Base-by-base conservation (phyloP, 1,140 invertebrate genomes). In the Drosophila prosaltans region DNA sequence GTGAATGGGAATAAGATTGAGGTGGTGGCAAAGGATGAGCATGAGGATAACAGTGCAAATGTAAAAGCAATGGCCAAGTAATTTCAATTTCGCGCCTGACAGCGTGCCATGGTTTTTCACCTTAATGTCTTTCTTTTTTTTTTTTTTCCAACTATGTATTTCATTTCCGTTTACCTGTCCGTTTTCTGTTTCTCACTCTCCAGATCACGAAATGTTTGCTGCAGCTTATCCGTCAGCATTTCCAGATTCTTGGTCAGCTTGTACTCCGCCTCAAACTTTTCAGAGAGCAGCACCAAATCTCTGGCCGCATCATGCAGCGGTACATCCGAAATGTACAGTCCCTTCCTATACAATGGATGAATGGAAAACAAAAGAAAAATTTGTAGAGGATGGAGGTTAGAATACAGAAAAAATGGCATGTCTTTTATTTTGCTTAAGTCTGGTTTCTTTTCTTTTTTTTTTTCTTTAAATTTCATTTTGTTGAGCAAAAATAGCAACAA, bases 181-280 rank as follows among this genome's bases (percentile, higher is more conserved):
- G 98, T 99, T 93, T 99, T 99, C 92, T 97, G 96, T 91, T 99
- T 99, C 93, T 99, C 98, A 21, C 95, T 95, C 86, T 99, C 98
- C 76, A 99, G 93, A 92, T 99, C 98, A 58, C 97, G 93, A 92
- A 98, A 98, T 1, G 98, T 98, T 91, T 98, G 97, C 91, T 99
- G 98, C 61, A 99, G 93, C 92, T 99, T 98, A 92, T 99, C 98
- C 2, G 98, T 99, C 4, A 99, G 94, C 61, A 99, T 95, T 93
- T 99, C 98, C 77, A 99, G 93, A 93, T 99, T 98, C 92, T 97
- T 96, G 1, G 98, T 99, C 69, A 99, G 94, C 92, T 99, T 98
- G 93, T 99, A 99, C 92, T 99, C 98, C 0, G 98, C 98, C 93
- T 99, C 98, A 92, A 99, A 99, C 92, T 99, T 98, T 92, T 99